A percentile compares a stretch with the other conserved stretches of the same genome.
Conservation (phyloP, 1,140 invertebrate species). For the Psix sp. region DNA sequence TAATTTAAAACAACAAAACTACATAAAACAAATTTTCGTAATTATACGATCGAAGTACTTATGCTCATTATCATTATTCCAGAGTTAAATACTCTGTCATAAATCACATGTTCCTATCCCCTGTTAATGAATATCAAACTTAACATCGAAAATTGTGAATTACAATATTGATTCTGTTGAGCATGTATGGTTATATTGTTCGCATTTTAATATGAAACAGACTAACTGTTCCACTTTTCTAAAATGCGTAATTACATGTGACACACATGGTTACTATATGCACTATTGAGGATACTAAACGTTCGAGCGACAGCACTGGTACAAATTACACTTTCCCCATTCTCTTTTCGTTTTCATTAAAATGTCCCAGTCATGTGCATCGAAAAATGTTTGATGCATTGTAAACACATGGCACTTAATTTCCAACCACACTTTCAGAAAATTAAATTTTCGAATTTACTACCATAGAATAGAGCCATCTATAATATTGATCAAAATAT, state of each 20-base stretch:
- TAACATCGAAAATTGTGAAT: constrained; percentile 28
- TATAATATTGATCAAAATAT: too few species aligned
- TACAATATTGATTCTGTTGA: constrained; percentile 21
- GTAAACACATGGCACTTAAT: too few species aligned
- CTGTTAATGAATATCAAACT: too few species aligned
- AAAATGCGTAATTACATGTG: constrained; percentile 63
- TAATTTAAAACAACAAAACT: too few species aligned
- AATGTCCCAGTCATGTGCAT: constrained; percentile 1
- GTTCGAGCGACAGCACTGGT: constrained; percentile 20
- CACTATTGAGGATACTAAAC: constrained; percentile 50
- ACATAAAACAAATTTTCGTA: too few species aligned
- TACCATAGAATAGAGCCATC: too few species aligned
- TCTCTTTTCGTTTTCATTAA: constrained; percentile 36
- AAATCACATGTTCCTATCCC: too few species aligned
- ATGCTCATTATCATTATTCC: too few species aligned
- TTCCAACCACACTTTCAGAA: too few species aligned
- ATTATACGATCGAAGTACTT: too few species aligned
- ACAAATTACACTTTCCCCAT: constrained; percentile 49
- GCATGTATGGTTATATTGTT: constrained; percentile 25
- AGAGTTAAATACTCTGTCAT: too few species aligned
- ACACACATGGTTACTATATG: constrained; percentile 65
- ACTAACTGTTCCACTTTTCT: constrained; percentile 67
- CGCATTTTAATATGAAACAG: constrained; percentile 44
- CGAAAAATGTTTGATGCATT: neutral
- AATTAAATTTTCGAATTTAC: too few species aligned